Base-by-base conservation (phyloP, 1,140 invertebrate genomes). In the Trigoniulus corallinus region DNA sequence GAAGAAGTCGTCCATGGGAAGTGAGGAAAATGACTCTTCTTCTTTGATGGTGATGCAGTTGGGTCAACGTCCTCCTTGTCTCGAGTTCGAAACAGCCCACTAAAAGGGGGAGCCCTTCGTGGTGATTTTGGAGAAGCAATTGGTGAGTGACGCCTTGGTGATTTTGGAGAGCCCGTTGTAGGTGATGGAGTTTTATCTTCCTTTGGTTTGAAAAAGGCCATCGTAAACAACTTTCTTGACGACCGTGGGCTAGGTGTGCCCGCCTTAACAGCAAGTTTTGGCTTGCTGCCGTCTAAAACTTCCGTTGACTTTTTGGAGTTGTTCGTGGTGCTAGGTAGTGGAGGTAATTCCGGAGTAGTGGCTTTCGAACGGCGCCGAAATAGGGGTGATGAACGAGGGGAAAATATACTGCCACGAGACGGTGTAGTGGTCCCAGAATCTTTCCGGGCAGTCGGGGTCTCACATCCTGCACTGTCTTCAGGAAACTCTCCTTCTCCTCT, bases 111-210 rank as follows among this genome's bases (percentile, higher is more conserved):
- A 54, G 78, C 83, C 60, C 84, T 84, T 42, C 83, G 69, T 0
- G 81, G 83, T 0, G 79, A 72, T 0, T 75, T 73, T 10, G 74
- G 75, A 55, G 74, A 76, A 0, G 74, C 72, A 20, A 70, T 74
- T 42, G 54, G 52, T 21, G 43, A 25, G 2, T 21, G 37, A n/a
- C 42, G 21, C n/a, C 29, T 50, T 2, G 20, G 3, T 41, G 29
- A 34, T 34, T 34, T 34, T 34, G 29, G 29, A 7, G 29, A 34
- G 15, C n/a, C n/a, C n/a, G 29, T 15, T 7, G 15, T 34, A 7
- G 29, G 29, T 15, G 29, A 34, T 7, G 29, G 29, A 7, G 29
- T 7, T 34, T 15, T 7, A 34, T 50, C 48, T 18, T 50, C 48
- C 24, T 23, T 3, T n/a, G 4, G 18, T 22, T 50, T 40, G 13